These are phyloP conservation scores for Cryptus viduatorius DNA, from an alignment of 2,888 invertebrate genomes.

Conservation along the genomic window DNA sequence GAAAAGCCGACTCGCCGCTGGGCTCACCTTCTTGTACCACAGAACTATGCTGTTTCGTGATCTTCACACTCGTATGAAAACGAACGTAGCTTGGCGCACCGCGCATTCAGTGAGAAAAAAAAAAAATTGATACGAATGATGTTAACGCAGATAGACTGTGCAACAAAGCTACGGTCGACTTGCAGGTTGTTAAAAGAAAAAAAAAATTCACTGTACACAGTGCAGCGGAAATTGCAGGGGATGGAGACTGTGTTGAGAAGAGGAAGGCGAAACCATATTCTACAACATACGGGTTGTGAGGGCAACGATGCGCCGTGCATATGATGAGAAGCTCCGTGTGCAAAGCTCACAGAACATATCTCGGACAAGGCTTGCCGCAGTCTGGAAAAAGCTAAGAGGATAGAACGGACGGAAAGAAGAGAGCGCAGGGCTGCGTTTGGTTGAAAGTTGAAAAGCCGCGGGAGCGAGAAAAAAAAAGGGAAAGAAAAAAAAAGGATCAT, in stretches of 20 bases:
- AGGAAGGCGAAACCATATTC: not conserved
- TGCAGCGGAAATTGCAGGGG: conserved; percentile 3
- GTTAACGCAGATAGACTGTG: no score
- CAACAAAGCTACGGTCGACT: not conserved
- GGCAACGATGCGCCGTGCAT: conserved; percentile 21
- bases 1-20: not conserved
- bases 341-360: conserved; percentile 27
- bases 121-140: no score
- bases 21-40: not conserved
- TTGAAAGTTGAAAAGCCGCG: conserved; percentile 46
- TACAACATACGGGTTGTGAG: conserved; percentile 1
- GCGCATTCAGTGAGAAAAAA: no score
- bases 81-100: no score
- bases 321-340: conserved; percentile 34
- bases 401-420: conserved; percentile 9
- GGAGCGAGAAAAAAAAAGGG: not conserved
- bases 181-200: conserved; percentile 39
- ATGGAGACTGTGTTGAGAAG: not conserved
- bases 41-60: no score
- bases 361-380: not conserved
- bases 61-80: no score
- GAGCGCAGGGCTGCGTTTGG: not conserved
- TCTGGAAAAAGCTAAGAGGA: conserved; percentile 4
- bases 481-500: no score
- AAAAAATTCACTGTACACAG: conserved; percentile 7